phyloP scores from a whole-genome alignment of 2,797 vertebrate species.

The Limnodromus scolopaceus region DNA sequence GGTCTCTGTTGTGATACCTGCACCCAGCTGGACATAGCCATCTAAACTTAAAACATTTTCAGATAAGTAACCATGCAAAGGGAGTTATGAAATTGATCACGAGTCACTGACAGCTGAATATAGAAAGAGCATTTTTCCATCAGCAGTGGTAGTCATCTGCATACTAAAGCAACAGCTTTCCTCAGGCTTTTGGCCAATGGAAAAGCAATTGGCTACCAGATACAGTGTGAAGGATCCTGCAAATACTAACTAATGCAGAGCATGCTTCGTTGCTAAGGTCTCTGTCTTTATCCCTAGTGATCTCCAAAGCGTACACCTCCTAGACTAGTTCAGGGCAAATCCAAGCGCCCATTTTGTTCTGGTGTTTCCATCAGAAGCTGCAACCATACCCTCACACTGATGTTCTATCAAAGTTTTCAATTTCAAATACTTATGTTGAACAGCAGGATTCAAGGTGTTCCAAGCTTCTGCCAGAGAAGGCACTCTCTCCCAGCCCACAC shows the following conservation, averaged over 20 bases:
- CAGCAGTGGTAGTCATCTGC: neutral
- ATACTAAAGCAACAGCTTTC: neutral
- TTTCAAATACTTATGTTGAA: neutral
- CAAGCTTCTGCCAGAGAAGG: neutral
- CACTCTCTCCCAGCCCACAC: neutral
- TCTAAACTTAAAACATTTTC: neutral
- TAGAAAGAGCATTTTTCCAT: neutral
- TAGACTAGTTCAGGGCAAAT: neutral
- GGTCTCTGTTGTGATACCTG: neutral
- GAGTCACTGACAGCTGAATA: neutral
- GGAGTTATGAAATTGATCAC: neutral
- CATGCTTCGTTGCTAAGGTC: neutral
- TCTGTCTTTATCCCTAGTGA: neutral
- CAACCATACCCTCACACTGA: neutral
- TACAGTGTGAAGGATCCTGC: neutral
- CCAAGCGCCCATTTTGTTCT: neutral
- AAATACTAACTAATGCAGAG: neutral
- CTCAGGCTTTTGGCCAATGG: neutral
- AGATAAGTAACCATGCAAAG: neutral
- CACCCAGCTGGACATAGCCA: neutral
- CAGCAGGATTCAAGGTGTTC: neutral
- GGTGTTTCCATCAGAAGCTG: neutral
- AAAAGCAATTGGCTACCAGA: neutral
- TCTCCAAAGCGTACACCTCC: fast-evolving
- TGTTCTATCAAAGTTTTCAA: neutral